These are phyloP conservation scores for Vollenhovia emeryi DNA, from an alignment of 1,140 invertebrate species.

Conservation along the genomic window DNA sequence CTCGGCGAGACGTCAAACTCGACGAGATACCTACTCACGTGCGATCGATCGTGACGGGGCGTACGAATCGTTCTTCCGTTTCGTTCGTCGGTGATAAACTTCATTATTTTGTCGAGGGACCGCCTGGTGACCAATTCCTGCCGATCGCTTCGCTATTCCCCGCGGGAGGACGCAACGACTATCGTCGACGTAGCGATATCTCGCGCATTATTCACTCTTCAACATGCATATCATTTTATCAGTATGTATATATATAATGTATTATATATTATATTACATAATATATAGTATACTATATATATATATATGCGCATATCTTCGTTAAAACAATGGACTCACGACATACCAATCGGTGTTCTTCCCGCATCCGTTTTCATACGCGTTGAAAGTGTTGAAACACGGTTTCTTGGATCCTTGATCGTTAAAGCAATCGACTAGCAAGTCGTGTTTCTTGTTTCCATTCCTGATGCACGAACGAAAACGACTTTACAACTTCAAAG, in stretches of 20 bases:
- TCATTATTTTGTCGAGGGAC: neutral
- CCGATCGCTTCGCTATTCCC: constrained; percentile 13
- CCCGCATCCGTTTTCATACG: neutral
- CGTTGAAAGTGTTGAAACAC: neutral
- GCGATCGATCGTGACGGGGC: constrained; percentile 3
- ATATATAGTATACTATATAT: constrained; percentile 12
- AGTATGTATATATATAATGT: constrained; percentile 27
- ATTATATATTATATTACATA: constrained; percentile 4
- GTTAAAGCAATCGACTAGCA: neutral
- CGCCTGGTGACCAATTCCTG: neutral
- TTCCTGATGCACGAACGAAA: neutral
- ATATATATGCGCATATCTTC: neutral
- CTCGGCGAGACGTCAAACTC: neutral
- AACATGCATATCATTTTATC: constrained; percentile 72
- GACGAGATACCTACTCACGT: neutral
- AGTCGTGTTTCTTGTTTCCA: neutral
- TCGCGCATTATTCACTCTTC: constrained; percentile 62
- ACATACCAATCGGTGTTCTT: constrained; percentile 15
- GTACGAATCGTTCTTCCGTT: neutral
- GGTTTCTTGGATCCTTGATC: neutral
- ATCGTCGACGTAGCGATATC: constrained; percentile 44
- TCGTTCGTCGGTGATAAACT: neutral
- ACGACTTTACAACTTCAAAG: neutral
- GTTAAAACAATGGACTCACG: neutral
- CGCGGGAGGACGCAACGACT: constrained; percentile 34